Evolutionary conservation across 2,113 vertebrate genomes (phyloP), one percentile per base, ranked within the genome.

Genomic region (Heterotis niloticus): DNA sequence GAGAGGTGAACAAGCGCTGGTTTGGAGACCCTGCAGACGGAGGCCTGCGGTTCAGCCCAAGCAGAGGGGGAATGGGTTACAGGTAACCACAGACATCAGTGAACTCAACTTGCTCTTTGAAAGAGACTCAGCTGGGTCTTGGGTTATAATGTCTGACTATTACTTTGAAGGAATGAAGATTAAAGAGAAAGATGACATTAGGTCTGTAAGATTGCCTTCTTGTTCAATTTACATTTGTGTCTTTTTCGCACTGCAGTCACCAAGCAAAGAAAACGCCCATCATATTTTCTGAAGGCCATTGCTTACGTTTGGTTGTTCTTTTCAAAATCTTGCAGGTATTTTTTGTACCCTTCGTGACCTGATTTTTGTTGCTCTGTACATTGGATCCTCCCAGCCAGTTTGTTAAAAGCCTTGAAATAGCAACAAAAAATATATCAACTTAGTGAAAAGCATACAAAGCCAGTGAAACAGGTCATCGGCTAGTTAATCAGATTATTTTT

Each of bases 161-260:
- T 20, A 57, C 76, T 67, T 52, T 77, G 20, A 44, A 10, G 64
- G 9, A 29, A 20, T 44, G 29, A 24, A 78, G 23, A 23, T 73
- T 57, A 34, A 68, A 78, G 76, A 57, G 24, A 56, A 56, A 66
- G 29, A 26, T 52, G 54, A 78, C 67, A 59, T 75, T 67, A 56
- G 34, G 14, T 20, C n/a, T 70, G 68, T 7, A 2, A 44, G 7
- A 44, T 44, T 44, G 34, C 34, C 34, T 44, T 44, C 34, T 44
- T 44, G 34, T 44, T 44, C 56, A 62, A 74, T 57, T 54, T 16
- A 44, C 76, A 26, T 16, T 13, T 23, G 51, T 5, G 75, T 65
- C 64, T 26, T 44, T 10, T 65, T 26, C 52, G 1, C 17, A 17
- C 12, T 23, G 51, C 51, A 20, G 68, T 54, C 18, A 59, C 68